Conservation (phyloP, 2,797 vertebrate species). For the Takifugu rubripes region DNA sequence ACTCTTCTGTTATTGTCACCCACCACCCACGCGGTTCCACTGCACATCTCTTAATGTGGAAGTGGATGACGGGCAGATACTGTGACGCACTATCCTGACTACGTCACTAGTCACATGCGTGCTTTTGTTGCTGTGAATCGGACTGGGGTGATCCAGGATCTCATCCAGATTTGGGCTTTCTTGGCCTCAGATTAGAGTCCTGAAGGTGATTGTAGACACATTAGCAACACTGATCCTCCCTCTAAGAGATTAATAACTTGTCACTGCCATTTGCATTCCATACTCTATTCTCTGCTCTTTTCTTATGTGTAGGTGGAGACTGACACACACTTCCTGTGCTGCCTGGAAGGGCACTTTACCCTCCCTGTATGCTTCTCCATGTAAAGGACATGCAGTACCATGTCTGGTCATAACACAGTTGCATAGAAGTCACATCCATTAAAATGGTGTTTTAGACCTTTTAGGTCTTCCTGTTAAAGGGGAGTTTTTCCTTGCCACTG, state of each 20-base stretch:
- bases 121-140: background rate
- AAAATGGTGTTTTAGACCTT: too few relatives aligned
- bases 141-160: background rate
- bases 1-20: constrained; percentile 49
- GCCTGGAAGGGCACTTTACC: background rate
- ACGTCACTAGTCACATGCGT: constrained; percentile 19
- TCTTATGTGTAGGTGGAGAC: constrained; percentile 35
- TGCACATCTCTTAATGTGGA: constrained; percentile 14
- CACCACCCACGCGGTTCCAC: constrained; percentile 22
- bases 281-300: constrained; percentile 40
- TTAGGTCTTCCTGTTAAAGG: too few relatives aligned
- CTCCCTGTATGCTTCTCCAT: constrained; percentile 3
- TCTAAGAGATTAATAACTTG: constrained; percentile 70
- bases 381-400: background rate
- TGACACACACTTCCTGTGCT: constrained; percentile 33
- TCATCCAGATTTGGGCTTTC: background rate
- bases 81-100: background rate
- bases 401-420: background rate
- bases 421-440: background rate
- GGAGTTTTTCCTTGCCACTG: too few relatives aligned
- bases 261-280: constrained; percentile 52
- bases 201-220: constrained; percentile 49
- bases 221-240: constrained; percentile 38
- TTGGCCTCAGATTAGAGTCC: constrained; percentile 33
- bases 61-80: constrained; percentile 32